A percentile compares a stretch with the other conserved stretches of the same genome.
phyloP scores from a whole-genome alignment of 2,888 invertebrate genomes.

The Drosophila tanythrix region DNA sequence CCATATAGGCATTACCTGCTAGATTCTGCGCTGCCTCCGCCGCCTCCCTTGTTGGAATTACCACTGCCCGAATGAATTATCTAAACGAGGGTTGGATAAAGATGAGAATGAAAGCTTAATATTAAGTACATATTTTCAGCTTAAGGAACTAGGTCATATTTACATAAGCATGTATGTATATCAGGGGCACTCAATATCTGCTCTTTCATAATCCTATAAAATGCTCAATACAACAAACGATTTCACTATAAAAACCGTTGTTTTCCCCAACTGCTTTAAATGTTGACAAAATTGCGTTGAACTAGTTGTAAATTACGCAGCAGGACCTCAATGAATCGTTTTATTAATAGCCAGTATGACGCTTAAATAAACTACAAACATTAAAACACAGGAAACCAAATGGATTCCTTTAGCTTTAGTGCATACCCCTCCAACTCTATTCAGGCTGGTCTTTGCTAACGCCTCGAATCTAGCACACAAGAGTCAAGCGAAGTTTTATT shows the following conservation, averaged over 20 bases:
- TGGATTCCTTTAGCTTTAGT: slow-evolving; percentile 21
- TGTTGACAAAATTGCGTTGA: slow-evolving; percentile 10
- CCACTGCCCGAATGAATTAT: slow-evolving; percentile 87
- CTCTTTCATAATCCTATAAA: neutral
- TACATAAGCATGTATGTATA: neutral
- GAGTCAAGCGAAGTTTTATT: slow-evolving; percentile 62
- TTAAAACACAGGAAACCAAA: slow-evolving; percentile 28
- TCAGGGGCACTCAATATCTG: slow-evolving; percentile 13
- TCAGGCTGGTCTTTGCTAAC: slow-evolving; percentile 2
- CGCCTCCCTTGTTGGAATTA: slow-evolving; percentile 86
- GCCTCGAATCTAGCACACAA: slow-evolving; percentile 51
- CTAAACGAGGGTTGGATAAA: slow-evolving; percentile 84
- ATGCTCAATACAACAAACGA: neutral
- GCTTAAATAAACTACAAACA: slow-evolving; percentile 11
- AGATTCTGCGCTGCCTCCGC: slow-evolving; percentile 85
- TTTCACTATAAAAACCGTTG: neutral
- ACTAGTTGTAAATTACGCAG: slow-evolving; percentile 12
- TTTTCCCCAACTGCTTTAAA: neutral
- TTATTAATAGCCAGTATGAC: slow-evolving; percentile 29
- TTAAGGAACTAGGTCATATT: slow-evolving; percentile 28
- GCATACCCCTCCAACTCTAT: slow-evolving; percentile 20
- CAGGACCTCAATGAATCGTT: slow-evolving; percentile 20
- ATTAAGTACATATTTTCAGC: slow-evolving; percentile 19
- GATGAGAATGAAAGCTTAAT: slow-evolving; percentile 17
- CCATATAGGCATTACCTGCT: slow-evolving; percentile 85